phyloP scores from a whole-genome alignment of 2,888 invertebrate genomes.

The Pristionchus arcanus region DNA sequence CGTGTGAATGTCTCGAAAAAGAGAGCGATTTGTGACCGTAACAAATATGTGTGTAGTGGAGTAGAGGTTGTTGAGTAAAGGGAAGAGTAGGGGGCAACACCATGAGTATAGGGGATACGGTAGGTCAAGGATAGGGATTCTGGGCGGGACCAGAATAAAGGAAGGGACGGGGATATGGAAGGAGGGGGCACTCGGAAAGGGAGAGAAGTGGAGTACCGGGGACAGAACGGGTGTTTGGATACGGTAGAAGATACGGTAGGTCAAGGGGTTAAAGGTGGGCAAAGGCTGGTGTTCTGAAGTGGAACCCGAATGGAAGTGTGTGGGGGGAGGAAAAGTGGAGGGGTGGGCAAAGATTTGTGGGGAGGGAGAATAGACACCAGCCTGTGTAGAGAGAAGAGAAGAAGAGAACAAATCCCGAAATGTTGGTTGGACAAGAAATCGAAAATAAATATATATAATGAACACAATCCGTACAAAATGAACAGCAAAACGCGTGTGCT shows the following conservation, averaged over 20 bases:
- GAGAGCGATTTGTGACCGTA: slow-evolving; percentile 37
- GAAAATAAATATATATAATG: slow-evolving; percentile 48
- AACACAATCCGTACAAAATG: slow-evolving; percentile 47
- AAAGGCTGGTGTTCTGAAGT: slow-evolving; percentile 24
- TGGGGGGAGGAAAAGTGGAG: slow-evolving; percentile 53
- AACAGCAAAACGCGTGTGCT: background rate
- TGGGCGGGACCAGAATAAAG: background rate
- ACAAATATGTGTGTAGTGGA: slow-evolving; percentile 47
- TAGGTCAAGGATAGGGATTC: slow-evolving; percentile 27
- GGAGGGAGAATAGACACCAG: slow-evolving; percentile 50
- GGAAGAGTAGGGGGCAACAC: slow-evolving; percentile 12
- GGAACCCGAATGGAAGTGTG: slow-evolving; percentile 11
- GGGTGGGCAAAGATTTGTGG: slow-evolving; percentile 27
- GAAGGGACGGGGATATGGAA: background rate
- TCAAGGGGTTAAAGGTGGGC: background rate
- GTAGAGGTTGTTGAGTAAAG: slow-evolving; percentile 5
- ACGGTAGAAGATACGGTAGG: slow-evolving; percentile 44
- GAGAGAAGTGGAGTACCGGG: slow-evolving; percentile 36
- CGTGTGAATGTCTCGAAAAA: slow-evolving; percentile 3
- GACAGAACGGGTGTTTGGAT: background rate
- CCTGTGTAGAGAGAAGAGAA: slow-evolving; percentile 58
- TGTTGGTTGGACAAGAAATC: slow-evolving; percentile 1
- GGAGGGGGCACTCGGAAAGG: slow-evolving; percentile 31
- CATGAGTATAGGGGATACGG: background rate
- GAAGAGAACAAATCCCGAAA: slow-evolving; percentile 46